These are phyloP conservation scores for Phymastichus coffea DNA, from an alignment of 1,140 invertebrate species.

Conservation along the genomic window DNA sequence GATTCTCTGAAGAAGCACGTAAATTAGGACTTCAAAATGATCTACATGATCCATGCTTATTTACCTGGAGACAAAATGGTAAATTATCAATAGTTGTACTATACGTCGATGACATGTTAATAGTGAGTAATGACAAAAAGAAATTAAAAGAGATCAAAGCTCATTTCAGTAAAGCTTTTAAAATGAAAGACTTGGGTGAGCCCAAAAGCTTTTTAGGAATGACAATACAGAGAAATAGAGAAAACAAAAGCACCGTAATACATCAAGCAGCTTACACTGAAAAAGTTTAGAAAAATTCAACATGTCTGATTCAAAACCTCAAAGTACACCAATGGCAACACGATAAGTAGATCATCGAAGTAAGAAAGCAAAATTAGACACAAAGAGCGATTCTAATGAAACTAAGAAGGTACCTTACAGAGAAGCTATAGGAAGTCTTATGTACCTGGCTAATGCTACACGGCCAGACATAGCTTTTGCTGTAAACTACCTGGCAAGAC, in stretches of 20 bases:
- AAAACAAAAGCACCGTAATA: conserved; percentile 11
- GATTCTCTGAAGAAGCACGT: conserved; percentile 8
- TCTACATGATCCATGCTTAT: conserved; percentile 27
- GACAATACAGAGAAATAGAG: conserved; percentile 22
- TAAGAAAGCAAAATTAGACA: conserved; percentile 19
- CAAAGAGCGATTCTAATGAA: conserved; percentile 21
- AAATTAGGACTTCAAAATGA: conserved; percentile 27
- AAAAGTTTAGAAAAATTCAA: conserved; percentile 36
- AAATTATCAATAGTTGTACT: too few species aligned
- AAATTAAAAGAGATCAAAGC: conserved; percentile 20
- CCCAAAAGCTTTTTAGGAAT: conserved; percentile 24
- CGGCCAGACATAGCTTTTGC: too few species aligned
- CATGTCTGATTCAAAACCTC: conserved; percentile 38
- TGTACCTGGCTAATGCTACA: too few species aligned
- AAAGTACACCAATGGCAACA: conserved; percentile 34
- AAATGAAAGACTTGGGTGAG: too few species aligned
- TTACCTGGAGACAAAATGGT: conserved; percentile 24
- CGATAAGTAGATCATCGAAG: conserved; percentile 22
- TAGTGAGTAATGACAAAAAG: conserved; percentile 15
- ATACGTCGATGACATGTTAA: too few species aligned
- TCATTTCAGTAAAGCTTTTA: conserved; percentile 13
- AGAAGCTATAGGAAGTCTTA: conserved; percentile 41
- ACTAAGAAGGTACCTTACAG: conserved; percentile 36
- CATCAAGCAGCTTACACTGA: conserved; percentile 17
- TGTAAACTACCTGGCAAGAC: conserved; percentile 37